phyloP scores from a whole-genome alignment of 2,113 vertebrate genomes.

The Scomber scombrus region DNA sequence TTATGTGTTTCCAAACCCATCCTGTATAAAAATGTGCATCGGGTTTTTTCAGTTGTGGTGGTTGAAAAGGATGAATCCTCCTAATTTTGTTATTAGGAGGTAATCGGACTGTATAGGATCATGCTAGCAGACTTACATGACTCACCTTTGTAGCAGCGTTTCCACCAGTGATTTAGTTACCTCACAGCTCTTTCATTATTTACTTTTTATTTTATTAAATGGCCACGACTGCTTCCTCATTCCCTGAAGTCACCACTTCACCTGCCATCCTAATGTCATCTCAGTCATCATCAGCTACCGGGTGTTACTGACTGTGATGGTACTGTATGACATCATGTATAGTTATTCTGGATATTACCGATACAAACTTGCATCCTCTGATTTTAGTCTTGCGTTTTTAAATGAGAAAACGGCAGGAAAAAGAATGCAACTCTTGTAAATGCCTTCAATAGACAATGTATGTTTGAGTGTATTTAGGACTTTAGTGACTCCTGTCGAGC shows the following conservation, averaged over 20 bases:
- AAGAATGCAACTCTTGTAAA: conserved; percentile 75
- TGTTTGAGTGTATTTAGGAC: conserved; percentile 74
- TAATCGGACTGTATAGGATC: neutral
- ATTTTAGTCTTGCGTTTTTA: conserved; percentile 64
- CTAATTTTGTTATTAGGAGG: neutral
- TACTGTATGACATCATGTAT: neutral
- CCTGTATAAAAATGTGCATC: too few species aligned
- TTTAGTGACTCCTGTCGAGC: conserved; percentile 64
- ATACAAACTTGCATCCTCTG: conserved; percentile 46
- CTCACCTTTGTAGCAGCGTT: neutral
- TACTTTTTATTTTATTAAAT: neutral
- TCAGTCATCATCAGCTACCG: conserved; percentile 19
- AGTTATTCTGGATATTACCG: conserved; percentile 18
- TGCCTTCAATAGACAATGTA: conserved; percentile 59
- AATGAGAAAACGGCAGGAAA: conserved; percentile 43
- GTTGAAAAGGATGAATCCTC: neutral
- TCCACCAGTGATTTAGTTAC: neutral
- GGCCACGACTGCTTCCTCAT: neutral
- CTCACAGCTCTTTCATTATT: neutral
- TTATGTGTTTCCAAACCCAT: too few species aligned
- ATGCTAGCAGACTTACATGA: neutral
- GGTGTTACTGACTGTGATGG: conserved; percentile 18
- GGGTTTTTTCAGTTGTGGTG: too few species aligned
- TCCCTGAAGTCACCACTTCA: neutral
- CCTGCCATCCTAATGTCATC: neutral